Conservation (phyloP, 2,113 vertebrate species). For the Suncus etruscus region DNA sequence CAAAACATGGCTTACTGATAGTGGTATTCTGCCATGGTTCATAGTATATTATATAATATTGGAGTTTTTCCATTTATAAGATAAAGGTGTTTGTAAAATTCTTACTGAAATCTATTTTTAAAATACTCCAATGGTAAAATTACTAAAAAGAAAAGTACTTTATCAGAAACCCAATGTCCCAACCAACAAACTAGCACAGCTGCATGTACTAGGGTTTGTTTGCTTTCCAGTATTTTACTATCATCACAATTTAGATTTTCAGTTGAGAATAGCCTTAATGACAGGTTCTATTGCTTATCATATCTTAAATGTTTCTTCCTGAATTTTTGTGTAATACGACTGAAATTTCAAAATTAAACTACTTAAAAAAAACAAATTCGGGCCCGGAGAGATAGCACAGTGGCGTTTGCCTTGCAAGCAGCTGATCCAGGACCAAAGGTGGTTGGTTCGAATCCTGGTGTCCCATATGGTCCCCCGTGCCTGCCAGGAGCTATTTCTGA, state of each 20-base stretch:
- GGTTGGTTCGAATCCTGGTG: too few relatives aligned
- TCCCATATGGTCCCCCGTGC: too few relatives aligned
- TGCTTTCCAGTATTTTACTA: constrained; percentile 3
- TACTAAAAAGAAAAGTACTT: neutral
- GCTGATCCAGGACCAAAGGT: too few relatives aligned
- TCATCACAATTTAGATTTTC: neutral
- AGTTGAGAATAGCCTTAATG: neutral
- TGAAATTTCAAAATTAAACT: constrained; percentile 48
- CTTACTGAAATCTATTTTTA: neutral
- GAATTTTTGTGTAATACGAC: constrained; percentile 25
- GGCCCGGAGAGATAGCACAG: too few relatives aligned
- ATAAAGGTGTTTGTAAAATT: constrained; percentile 13
- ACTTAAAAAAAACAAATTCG: neutral
- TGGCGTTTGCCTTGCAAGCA: too few relatives aligned
- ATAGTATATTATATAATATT: neutral
- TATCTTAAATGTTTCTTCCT: constrained; percentile 40
- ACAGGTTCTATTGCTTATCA: neutral
- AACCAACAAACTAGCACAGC: neutral
- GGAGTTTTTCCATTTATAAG: constrained; percentile 53
- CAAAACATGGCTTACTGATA: neutral
- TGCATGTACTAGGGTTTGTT: constrained; percentile 16
- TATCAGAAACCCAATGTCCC: neutral
- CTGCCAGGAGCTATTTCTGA: too few relatives aligned
- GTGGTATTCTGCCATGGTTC: neutral
- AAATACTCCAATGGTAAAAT: constrained; percentile 42